Base-by-base conservation (phyloP, 1,140 invertebrate genomes). In the Subanguina moxae region DNA sequence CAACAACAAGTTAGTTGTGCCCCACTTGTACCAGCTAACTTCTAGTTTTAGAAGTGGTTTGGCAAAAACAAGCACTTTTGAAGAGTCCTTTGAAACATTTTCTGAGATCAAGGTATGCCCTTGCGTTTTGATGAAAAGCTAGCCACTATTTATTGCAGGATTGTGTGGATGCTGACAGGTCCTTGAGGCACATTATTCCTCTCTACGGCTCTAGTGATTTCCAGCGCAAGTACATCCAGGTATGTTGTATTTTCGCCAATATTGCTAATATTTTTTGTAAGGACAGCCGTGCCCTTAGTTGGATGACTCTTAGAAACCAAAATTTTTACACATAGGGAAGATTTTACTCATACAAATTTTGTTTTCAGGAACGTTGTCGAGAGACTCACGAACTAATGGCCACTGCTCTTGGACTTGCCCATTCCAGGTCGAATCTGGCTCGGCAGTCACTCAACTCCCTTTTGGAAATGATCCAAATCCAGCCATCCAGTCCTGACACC, bases 391-490 rank as follows among this genome's bases (percentile, higher is more conserved):
- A 70, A 57, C 32, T 67, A 15, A 23, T 23, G 32, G 38, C 48
- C n/a, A 70, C 65, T 25, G 48, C 42, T 13, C 17, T 70, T 25
- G 17, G 5, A 23, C 21, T 70, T 43, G 38, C 30, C 8, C 46
- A 32, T 1, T 19, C 27, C 15, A 65, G 68, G 21, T 57, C 68
- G n/a, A 67, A n/a, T 15, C 27, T 70, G 5, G 32, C 57, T 15
- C 23, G 27, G 17, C 59, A 70, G 3, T 70, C 65, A 25, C 23
- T 64, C 5, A 48, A 70, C 8, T 70, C 66, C 9, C 19, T 70
- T n/a, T 11, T 28, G 25, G 68, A 70, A 70, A 15, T 45, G 38
- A 32, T 68, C 27, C 32, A 70, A 61, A 61, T 19, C 3, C 5
- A 61, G 19, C 27, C 19, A n/a, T 7, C 58, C 28, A 61, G 27